Base-by-base conservation (phyloP, 1,140 invertebrate genomes). In the Sitodiplosis mosellana region DNA sequence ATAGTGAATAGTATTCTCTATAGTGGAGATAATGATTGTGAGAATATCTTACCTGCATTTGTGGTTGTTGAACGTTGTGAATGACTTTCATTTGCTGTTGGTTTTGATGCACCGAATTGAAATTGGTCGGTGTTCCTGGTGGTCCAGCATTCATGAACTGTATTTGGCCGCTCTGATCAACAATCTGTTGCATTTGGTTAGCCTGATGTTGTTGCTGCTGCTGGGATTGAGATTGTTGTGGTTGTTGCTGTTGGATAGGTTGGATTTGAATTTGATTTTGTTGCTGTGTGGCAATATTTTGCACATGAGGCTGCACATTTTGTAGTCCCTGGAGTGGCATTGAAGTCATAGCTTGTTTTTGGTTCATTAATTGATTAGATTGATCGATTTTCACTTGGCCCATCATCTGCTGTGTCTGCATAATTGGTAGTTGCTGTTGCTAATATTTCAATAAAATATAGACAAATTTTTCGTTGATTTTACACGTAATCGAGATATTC, bases 281-380 rank as follows among this genome's bases (percentile, higher is more conserved):
- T 22, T 47, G 51, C 4, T 49, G 52, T n/a, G 51, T 6, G 10
- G 10, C 10, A 27, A 60, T 55, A 50, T 53, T 61, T 51, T 59
- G 52, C 58, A 63, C 59, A 48, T 62, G 60, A 42, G 55, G 59
- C 47, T 64, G 61, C 15, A 64, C 63, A 20, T 63, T 59, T 47
- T 64, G 61, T 7, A 63, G 61, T 2, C 61, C 61, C 40, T 64
- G 61, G 1, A 56, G 55, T 3, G 61, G 61, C 1, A 61, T 60
- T 3, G 61, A 63, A 42, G 63, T 64, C 7, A 64, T 64, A 0
- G 63, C 56, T 44, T 64, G 61, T 2, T 59, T 53, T 33, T 64
- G 61, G 2, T 57, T 56, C 10, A 64, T 59, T 4, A 63, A 55
- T 44, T 61, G 59, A 49, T 60, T 59, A 34, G 55, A 54, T 20